A percentile compares a stretch with the other conserved stretches of the same genome.
These are phyloP conservation scores for Pygathrix nemaeus DNA, from an alignment of 2,113 vertebrate species.

Conservation along the genomic window DNA sequence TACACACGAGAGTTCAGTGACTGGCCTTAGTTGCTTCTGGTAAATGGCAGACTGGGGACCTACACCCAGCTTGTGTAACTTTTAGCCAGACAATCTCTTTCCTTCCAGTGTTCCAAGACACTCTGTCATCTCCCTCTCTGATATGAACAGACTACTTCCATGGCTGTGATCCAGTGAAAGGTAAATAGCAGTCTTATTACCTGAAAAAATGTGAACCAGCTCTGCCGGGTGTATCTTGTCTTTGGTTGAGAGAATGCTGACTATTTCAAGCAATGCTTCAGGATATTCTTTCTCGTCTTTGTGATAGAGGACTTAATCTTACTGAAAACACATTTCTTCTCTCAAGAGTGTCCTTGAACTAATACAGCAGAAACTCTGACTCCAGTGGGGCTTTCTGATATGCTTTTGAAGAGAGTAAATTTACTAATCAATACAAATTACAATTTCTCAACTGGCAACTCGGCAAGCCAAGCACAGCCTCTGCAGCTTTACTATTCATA, in stretches of 20 bases:
- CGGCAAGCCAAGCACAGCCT: background rate
- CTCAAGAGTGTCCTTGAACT: constrained; percentile 67
- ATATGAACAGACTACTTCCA: background rate
- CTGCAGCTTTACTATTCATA: constrained; percentile 12
- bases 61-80: background rate
- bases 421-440: constrained; percentile 78
- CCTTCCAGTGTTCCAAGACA: background rate
- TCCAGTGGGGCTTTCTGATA: constrained; percentile 43
- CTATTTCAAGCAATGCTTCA: constrained; percentile 58
- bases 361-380: constrained; percentile 52
- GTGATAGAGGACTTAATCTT: constrained; percentile 66
- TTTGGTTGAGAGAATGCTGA: constrained; percentile 37
- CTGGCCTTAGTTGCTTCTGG: background rate
- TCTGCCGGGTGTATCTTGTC: background rate
- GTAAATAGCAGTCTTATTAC: background rate
- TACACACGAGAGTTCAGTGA: background rate
- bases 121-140: background rate
- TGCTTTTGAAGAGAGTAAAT: constrained; percentile 59
- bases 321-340: constrained; percentile 63
- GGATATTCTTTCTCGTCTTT: constrained; percentile 51
- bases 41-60: background rate
- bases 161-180: background rate
- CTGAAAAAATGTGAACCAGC: background rate
- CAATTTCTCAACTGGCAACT: constrained; percentile 41
- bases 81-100: background rate